A percentile compares a stretch with the other conserved stretches of the same genome.
Evolutionary conservation across 2,113 vertebrate species (phyloP).

Genomic region (Hypomesus transpacificus): DNA sequence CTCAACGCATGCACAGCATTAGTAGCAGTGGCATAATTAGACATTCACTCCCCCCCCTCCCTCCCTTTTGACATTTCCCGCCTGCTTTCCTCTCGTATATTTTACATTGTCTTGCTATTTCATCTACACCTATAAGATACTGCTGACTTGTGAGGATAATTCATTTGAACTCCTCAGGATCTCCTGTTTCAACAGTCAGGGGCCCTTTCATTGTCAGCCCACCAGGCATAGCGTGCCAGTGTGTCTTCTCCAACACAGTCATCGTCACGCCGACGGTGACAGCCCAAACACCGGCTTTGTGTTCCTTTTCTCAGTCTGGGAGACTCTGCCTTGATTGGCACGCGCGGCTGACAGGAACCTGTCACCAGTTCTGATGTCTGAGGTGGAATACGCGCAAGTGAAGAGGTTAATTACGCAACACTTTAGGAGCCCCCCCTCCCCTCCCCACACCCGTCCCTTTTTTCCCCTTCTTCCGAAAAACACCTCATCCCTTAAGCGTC

Average conservation of each 20-base stretch:
- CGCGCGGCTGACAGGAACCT: slow-evolving; percentile 55
- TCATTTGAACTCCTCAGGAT: background rate
- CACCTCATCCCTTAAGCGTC: slow-evolving; percentile 40
- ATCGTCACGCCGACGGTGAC: slow-evolving; percentile 51
- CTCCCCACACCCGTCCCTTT: slow-evolving; percentile 1
- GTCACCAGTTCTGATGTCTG: slow-evolving; percentile 48
- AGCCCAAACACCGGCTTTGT: slow-evolving; percentile 52
- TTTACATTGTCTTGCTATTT: slow-evolving; percentile 32
- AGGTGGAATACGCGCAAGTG: slow-evolving; percentile 51
- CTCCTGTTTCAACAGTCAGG: slow-evolving; percentile 37
- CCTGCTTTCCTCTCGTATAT: slow-evolving; percentile 32
- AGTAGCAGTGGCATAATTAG: background rate
- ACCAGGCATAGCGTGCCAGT: slow-evolving; percentile 23
- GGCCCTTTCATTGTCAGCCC: slow-evolving; percentile 40
- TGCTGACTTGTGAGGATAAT: slow-evolving; percentile 30
- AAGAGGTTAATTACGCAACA: slow-evolving; percentile 65
- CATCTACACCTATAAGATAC: slow-evolving; percentile 35
- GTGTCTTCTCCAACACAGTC: slow-evolving; percentile 47
- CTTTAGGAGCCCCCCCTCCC: slow-evolving; percentile 40
- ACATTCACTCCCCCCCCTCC: slow-evolving; percentile 8
- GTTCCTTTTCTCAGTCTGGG: slow-evolving; percentile 43
- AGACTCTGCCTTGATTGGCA: slow-evolving; percentile 51
- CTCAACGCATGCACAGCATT: background rate
- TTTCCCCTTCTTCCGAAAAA: slow-evolving; percentile 22
- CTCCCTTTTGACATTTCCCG: slow-evolving; percentile 20